phyloP scores from a whole-genome alignment of 2,888 invertebrate genomes.

The Adela reaumurella region DNA sequence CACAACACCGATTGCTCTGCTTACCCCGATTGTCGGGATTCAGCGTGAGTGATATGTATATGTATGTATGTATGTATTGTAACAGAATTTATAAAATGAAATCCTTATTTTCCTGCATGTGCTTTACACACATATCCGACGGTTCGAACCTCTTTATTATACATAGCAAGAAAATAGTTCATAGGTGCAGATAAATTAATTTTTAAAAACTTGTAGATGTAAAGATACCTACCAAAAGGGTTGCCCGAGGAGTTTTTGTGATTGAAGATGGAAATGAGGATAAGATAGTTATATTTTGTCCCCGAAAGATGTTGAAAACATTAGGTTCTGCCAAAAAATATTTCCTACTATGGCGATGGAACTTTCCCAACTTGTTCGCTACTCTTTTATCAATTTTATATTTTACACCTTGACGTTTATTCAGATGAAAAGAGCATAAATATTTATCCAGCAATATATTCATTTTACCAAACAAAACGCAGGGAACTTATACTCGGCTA shows the following conservation, averaged over 20 bases:
- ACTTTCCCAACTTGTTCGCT: slow-evolving; percentile 1
- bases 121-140: too few relatives aligned
- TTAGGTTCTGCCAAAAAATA: too few relatives aligned
- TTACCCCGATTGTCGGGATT: too few relatives aligned
- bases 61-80: too few relatives aligned
- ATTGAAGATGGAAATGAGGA: slow-evolving; percentile 9
- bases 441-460: slow-evolving; percentile 8
- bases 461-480: slow-evolving; percentile 7
- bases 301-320: slow-evolving; percentile 1
- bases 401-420: slow-evolving; percentile 7
- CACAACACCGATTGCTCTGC: too few relatives aligned
- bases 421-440: slow-evolving; percentile 7
- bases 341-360: too few relatives aligned
- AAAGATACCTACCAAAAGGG: slow-evolving; percentile 7
- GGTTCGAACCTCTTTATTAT: slow-evolving; percentile 5
- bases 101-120: too few relatives aligned
- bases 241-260: slow-evolving; percentile 6
- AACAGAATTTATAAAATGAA: too few relatives aligned
- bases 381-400: slow-evolving; percentile 9
- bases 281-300: slow-evolving; percentile 6
- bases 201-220: slow-evolving; percentile 1
- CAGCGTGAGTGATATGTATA: too few relatives aligned
- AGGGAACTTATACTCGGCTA: slow-evolving; percentile 3
- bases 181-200: slow-evolving; percentile 5
- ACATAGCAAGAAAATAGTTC: slow-evolving; percentile 7